Percentiles rank a stretch among this genome's conserved stretches.
Evolutionary conservation across 1,140 invertebrate genomes (phyloP).

Genomic region (Drosophila chauvacae): DNA sequence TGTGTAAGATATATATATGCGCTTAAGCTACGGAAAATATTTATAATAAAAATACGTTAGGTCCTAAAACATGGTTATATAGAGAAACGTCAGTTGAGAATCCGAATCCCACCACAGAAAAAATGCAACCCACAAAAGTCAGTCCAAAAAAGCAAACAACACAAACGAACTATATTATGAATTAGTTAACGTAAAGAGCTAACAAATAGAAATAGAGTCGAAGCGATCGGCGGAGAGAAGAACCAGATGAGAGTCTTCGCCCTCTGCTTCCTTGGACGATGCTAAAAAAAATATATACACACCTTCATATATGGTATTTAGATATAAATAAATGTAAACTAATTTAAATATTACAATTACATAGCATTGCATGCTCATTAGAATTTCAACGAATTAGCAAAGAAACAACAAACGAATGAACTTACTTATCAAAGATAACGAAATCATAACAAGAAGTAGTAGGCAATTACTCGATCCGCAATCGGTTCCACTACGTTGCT

Average conservation of each 20-base stretch:
- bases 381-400: conserved; percentile 76
- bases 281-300: conserved; percentile 43
- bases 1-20: conserved; percentile 40
- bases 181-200: conserved; percentile 51
- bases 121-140: conserved; percentile 76
- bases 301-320: conserved; percentile 33
- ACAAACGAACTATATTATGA: conserved; percentile 27
- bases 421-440: conserved; percentile 54
- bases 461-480: conserved; percentile 20
- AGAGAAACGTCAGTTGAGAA: conserved; percentile 47
- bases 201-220: conserved; percentile 30
- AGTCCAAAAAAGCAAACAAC: conserved; percentile 51
- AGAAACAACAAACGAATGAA: conserved; percentile 71
- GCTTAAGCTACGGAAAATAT: conserved; percentile 36
- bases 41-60: conserved; percentile 18
- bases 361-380: conserved; percentile 70
- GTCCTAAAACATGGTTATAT: conserved; percentile 30
- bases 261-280: conserved; percentile 31
- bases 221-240: conserved; percentile 13
- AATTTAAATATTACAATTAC: conserved; percentile 45
- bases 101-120: conserved; percentile 76
- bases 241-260: conserved; percentile 9
- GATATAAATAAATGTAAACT: conserved; percentile 35
- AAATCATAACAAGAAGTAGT: conserved; percentile 24
- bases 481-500: conserved; percentile 19